A percentile compares a stretch with the other conserved stretches of the same genome.
These are phyloP conservation scores for Ceratina australensis DNA, from an alignment of 1,140 invertebrate species.

Conservation along the genomic window DNA sequence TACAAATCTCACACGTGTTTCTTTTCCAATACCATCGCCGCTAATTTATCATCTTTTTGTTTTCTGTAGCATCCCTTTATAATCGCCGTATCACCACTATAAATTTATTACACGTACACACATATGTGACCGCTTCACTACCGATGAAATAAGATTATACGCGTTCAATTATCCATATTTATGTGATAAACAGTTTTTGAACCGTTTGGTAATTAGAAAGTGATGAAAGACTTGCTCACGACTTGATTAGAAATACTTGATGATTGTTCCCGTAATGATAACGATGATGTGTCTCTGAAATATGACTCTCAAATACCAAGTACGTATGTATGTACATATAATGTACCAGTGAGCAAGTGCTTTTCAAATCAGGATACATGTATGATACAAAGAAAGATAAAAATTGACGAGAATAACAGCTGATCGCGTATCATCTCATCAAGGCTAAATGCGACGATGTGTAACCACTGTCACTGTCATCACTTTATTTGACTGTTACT, in stretches of 20 bases:
- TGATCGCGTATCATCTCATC: slow-evolving; percentile 66
- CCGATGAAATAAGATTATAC: background rate
- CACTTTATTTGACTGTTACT: too few species aligned
- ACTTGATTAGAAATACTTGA: slow-evolving; percentile 31
- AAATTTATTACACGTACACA: slow-evolving; percentile 20
- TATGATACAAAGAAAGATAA: slow-evolving; percentile 31
- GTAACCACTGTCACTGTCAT: slow-evolving; percentile 63
- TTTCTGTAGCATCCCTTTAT: slow-evolving; percentile 21
- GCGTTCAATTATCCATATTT: background rate
- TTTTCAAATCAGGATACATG: background rate
- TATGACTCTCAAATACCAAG: slow-evolving; percentile 24
- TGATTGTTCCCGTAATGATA: too few species aligned
- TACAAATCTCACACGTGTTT: slow-evolving; percentile 8
- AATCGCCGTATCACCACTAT: background rate
- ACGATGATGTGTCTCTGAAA: slow-evolving; percentile 39
- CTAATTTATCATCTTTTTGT: slow-evolving; percentile 2
- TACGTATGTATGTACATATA: too few species aligned
- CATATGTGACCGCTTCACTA: too few species aligned
- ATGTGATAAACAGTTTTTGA: background rate
- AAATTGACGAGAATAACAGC: slow-evolving; percentile 44
- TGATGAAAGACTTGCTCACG: background rate
- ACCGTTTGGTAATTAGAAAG: too few species aligned
- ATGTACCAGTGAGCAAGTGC: too few species aligned
- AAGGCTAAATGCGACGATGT: slow-evolving; percentile 71
- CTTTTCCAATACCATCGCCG: too few species aligned